Base-by-base conservation (phyloP, 2,888 invertebrate species). In the Hirtodrosophila trivittata region DNA sequence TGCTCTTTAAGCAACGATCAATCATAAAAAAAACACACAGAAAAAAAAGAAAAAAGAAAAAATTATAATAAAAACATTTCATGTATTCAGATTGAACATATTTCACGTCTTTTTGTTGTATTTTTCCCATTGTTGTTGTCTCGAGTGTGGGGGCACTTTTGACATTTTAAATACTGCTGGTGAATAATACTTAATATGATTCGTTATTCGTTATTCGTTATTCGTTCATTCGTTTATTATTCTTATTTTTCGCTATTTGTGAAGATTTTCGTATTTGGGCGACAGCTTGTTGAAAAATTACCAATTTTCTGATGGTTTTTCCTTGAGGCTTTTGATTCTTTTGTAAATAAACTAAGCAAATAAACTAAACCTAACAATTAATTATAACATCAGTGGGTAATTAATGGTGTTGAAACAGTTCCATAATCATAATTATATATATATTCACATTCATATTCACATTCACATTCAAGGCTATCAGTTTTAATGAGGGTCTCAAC, bases 1-100 rank as follows among this genome's bases (percentile, higher is more conserved):
- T 72, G 65, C 77, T 75, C 70, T 77, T 78, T 67, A 66, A 59
- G 64, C 78, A 75, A 67, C 78, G 77, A 82, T 80, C 78, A 80
- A 80, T 80, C 78, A 77, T 75, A 55, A 42, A 42, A 35, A 43
- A 54, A 8, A 42, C 28, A 21, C 12, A 25, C n/a, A n/a, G 30
- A 14, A 33, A 1, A 38, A 5, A 37, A 10, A 3, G 37, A 35
- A 10, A 28, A 42, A 7, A 49, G 14, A 39, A 18, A 55, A 6
- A 58, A 41, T 39, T 9, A 28, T 6, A 6, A 25, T n/a, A 30
- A 30, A 50, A 13, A 59, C 54, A 69, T 33, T 66, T 70, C 39
- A 45, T 70, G 70, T 70, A n/a, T n/a, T n/a, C n/a, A 70, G 55
- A 69, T 66, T 69, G 45, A 55, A 66, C 69, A 69, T 52, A 54